Evolutionary conservation across 1,140 invertebrate genomes (phyloP).

Genomic region (Cyrtorhinus lividipennis): DNA sequence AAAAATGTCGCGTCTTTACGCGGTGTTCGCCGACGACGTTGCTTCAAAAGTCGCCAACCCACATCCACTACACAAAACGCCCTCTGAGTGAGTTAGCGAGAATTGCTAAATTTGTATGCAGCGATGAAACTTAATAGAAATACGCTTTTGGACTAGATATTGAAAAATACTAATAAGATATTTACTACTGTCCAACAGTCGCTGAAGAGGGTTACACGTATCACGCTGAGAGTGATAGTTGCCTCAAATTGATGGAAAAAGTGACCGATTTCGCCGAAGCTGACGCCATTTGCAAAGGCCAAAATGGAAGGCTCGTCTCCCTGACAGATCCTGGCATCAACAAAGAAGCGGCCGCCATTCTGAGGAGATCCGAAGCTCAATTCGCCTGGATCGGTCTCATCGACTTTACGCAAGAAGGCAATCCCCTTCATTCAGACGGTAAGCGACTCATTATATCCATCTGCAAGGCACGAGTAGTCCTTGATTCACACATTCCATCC

Average conservation of each 20-base stretch:
- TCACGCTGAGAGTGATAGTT: slow-evolving; percentile 16
- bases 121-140: too few species aligned
- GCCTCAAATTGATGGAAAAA: slow-evolving; percentile 17
- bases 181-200: too few species aligned
- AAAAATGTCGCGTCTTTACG: slow-evolving; percentile 16
- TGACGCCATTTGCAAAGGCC: slow-evolving; percentile 1
- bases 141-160: too few species aligned
- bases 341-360: slow-evolving; percentile 11
- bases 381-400: slow-evolving; percentile 20
- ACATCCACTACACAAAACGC: slow-evolving; percentile 19
- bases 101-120: too few species aligned
- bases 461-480: too few species aligned
- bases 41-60: slow-evolving; percentile 2
- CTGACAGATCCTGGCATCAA: slow-evolving; percentile 17
- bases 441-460: not conserved
- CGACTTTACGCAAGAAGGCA: slow-evolving; percentile 15
- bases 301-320: slow-evolving; percentile 13
- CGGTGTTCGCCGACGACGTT: slow-evolving; percentile 12
- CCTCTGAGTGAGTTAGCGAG: slow-evolving; percentile 16
- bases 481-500: too few species aligned
- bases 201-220: slow-evolving; percentile 17
- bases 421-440: slow-evolving; percentile 15
- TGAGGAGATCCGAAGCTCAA: slow-evolving; percentile 11
- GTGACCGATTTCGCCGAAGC: slow-evolving; percentile 15
- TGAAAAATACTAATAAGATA: too few species aligned